Evolutionary conservation across 2,797 vertebrate species (phyloP), one percentile per base, ranked within the genome.

Genomic region (Myioborus melanocephalus): DNA sequence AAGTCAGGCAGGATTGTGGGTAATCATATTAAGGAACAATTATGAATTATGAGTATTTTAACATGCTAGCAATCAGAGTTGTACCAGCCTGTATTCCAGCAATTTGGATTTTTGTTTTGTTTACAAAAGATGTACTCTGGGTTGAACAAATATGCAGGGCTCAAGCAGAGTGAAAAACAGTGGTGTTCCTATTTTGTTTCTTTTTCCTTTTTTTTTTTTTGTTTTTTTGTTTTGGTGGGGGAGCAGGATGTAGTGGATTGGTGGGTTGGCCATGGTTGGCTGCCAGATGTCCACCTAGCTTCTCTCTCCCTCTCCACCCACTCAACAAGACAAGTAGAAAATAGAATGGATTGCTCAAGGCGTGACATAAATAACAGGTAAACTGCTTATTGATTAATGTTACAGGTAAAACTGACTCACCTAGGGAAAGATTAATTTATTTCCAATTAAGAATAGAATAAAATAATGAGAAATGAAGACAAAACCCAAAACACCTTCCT

Each of bases 181-280:
- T n/a, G 12, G 13, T 49, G 23, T 4, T 22, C 30, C 16, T 71
- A 28, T 55, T 82, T 72, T 26, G 1, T 9, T 23, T 50, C 2
- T 50, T 63, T 26, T 61, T 11, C 1, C 8, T n/a, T 55, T 35
- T 35, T 53, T 55, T n/a, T 61, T 28, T 39, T 53, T 53, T 15
- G n/a, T 47, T 56, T 49, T 49, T 22, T 43, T 63, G n/a, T 35
- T 35, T 7, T 6, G 2, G 2, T 2, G 5, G 3, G 2, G 18
- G 13, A 11, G 5, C 6, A 24, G 8, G 10, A 39, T 64, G 12
- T 37, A 5, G 37, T 39, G 37, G 37, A 39, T 39, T 39, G 37
- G 39, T 49, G 5, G 2, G 6, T 49, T 89, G 8, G 28, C 41
- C 8, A 30, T 44, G 16, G 5, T 6, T 59, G 43, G 12, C 43